phyloP scores from a whole-genome alignment of 1,140 invertebrate genomes.

The Papilio machaon region DNA sequence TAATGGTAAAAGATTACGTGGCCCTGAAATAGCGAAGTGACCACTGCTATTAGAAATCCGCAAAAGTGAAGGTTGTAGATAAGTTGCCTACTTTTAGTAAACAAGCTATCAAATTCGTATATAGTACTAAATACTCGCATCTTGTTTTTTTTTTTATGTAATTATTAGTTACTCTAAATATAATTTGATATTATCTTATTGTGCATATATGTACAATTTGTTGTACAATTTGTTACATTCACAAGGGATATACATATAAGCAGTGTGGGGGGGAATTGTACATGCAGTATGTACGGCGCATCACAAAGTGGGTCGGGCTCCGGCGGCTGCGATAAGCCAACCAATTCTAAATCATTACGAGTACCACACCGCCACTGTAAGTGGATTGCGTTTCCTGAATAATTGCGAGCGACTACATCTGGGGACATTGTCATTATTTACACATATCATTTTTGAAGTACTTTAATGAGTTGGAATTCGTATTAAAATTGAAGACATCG shows the following conservation, averaged over 20 bases:
- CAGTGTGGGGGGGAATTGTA: not conserved
- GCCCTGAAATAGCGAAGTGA: too few relatives aligned
- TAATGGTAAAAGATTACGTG: too few relatives aligned
- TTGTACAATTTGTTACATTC: not conserved
- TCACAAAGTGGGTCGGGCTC: slow-evolving; percentile 60
- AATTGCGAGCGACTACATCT: not conserved
- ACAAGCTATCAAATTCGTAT: too few relatives aligned
- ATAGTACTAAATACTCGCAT: too few relatives aligned
- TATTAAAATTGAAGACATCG: not conserved
- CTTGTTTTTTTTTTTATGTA: too few relatives aligned
- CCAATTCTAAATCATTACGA: slow-evolving; percentile 59
- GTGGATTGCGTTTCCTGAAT: slow-evolving; percentile 29
- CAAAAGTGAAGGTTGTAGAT: too few relatives aligned
- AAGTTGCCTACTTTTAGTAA: too few relatives aligned
- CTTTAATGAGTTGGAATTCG: not conserved
- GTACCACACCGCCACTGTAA: slow-evolving; percentile 40
- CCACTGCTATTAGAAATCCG: too few relatives aligned
- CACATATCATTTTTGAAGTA: not conserved
- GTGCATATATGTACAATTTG: too few relatives aligned
- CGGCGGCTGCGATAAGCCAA: slow-evolving; percentile 54
- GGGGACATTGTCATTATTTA: not conserved
- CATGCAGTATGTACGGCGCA: slow-evolving; percentile 45
- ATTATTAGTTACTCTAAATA: not conserved
- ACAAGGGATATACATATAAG: not conserved
- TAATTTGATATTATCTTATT: too few relatives aligned